Base-by-base conservation (phyloP, 2,888 invertebrate species). In the Chrysopilus asiliformis region DNA sequence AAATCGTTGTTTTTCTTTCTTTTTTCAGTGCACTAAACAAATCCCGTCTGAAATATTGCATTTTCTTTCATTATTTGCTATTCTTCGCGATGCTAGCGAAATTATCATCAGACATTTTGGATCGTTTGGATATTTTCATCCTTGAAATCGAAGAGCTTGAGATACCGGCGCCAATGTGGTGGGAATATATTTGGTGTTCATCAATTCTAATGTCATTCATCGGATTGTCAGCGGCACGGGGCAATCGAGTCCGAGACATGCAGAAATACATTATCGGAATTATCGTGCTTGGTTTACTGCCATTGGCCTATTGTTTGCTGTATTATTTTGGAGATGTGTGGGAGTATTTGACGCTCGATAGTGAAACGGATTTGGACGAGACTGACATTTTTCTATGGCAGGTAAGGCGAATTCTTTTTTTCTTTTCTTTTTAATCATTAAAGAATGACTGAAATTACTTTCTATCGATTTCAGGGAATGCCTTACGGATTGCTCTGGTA, bases 401-500 rank as follows among this genome's bases (percentile, higher is more conserved):
- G 76, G 87, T 87, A 58, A 52, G 45, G 7, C 13, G 35, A 41
- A 32, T 41, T 45, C 41, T 30, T 42, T 10, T 39, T 39, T 30
- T 10, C 4, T 13, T 25, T 27, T 34, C n/a, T 18, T 30, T 25
- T 16, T 16, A 44, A 35, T 32, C 26, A 32, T 20, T 30, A 6
- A 13, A 19, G 13, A 22, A 12, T 32, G 7, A 12, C 8, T 32
- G 8, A 10, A 32, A 43, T 9, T 41, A 34, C 33, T 35, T 41
- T 37, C 31, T 43, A 33, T 36, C 37, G 15, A 38, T 65, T 74
- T 41, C 67, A 89, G 85, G 84, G 79, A 12, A 81, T 84, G 58
- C 93, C 94, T 0, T 86, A 91, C 55, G 90, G 89, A 12, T 67
- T 93, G 17, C 69, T 94, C 42, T 93, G 91, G 93, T 90, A 87